These are phyloP conservation scores for Gallinago media DNA, from an alignment of 2,113 vertebrate species.

Conservation along the genomic window DNA sequence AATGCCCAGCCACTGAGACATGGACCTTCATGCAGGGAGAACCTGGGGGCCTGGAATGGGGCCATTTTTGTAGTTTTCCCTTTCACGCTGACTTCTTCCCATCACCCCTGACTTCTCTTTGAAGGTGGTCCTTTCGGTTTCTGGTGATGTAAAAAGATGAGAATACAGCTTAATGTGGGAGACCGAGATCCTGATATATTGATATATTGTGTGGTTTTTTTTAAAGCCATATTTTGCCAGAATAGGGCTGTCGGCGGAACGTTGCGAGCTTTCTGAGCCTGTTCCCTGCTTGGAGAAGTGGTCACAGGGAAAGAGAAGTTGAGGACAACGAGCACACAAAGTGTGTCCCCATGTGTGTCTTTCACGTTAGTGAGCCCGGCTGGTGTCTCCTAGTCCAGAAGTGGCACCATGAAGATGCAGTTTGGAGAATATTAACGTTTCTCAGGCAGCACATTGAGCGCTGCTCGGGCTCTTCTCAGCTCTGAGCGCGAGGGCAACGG, in stretches of 20 bases:
- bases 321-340: background rate
- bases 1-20: background rate
- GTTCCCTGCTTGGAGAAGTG: background rate
- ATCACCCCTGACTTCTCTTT: background rate
- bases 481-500: background rate
- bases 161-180: background rate
- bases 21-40: background rate
- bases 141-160: background rate
- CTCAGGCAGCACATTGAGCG: background rate
- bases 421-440: background rate
- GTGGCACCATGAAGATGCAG: background rate
- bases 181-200: background rate
- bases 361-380: background rate
- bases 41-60: background rate
- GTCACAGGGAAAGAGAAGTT: background rate
- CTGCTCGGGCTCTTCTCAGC: background rate
- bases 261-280: background rate
- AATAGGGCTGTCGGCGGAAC: background rate
- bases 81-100: background rate
- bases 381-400: background rate
- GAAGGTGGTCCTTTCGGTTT: background rate
- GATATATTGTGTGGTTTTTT: background rate
- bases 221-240: background rate
- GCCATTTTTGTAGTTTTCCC: background rate
- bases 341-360: background rate